Evolutionary conservation across 2,888 invertebrate genomes (phyloP).

Genomic region (Psylliodes chrysocephalus): DNA sequence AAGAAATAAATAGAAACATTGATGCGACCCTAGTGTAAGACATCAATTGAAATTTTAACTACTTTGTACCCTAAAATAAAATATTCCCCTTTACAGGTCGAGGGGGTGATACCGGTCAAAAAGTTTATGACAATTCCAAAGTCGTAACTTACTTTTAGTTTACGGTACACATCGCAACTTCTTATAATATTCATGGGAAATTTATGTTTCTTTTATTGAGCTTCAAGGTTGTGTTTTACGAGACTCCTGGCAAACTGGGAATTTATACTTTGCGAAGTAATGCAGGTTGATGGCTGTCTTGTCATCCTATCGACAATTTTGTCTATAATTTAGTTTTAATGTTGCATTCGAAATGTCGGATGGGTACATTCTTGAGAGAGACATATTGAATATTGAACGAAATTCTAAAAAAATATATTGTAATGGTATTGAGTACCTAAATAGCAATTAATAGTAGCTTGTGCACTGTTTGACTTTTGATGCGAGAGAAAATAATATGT

Average conservation of each 20-base stretch:
- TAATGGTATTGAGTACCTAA: too few relatives aligned
- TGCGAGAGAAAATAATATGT: too few relatives aligned
- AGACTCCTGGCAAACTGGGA: slow-evolving; percentile 16
- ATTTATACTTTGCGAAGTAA: slow-evolving; percentile 30
- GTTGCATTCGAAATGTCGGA: neutral
- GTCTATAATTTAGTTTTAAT: slow-evolving; percentile 17
- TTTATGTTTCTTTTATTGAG: slow-evolving; percentile 30
- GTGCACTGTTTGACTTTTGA: too few relatives aligned
- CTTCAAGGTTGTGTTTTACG: slow-evolving; percentile 29
- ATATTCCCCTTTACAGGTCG: neutral
- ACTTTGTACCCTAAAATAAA: neutral
- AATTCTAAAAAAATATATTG: too few relatives aligned
- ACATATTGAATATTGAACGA: too few relatives aligned
- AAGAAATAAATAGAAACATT: too few relatives aligned
- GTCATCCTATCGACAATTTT: slow-evolving; percentile 22
- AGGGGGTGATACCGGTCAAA: slow-evolving; percentile 20
- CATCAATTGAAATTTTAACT: neutral
- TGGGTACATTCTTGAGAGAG: too few relatives aligned
- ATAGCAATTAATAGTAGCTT: too few relatives aligned
- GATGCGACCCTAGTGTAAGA: too few relatives aligned
- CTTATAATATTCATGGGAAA: slow-evolving; percentile 32
- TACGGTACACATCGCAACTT: slow-evolving; percentile 17
- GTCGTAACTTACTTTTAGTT: slow-evolving; percentile 39
- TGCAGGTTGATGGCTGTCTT: slow-evolving; percentile 17
- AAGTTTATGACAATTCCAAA: slow-evolving; percentile 42